phyloP scores from a whole-genome alignment of 2,797 vertebrate species.

The Coregonus suidteri region DNA sequence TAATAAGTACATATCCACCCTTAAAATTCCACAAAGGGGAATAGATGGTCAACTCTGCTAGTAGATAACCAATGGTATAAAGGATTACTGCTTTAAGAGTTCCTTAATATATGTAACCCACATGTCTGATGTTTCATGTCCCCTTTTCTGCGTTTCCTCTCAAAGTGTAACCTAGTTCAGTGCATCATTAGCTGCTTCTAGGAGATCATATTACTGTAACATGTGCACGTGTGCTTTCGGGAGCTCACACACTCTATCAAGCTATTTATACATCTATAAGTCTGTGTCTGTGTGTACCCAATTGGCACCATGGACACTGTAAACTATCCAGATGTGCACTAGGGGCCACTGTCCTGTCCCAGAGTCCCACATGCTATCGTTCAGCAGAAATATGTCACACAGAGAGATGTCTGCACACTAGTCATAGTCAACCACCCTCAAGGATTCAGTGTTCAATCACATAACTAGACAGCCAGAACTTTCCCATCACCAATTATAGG shows the following conservation, averaged over 20 bases:
- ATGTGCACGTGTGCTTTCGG: not conserved
- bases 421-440: not conserved
- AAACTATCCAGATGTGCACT: constrained; percentile 4
- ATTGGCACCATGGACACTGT: not conserved
- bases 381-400: constrained; percentile 25
- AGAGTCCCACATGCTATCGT: constrained; percentile 13
- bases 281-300: not conserved
- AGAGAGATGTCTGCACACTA: not conserved
- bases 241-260: not conserved
- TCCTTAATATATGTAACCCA: no score
- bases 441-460: not conserved
- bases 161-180: no score
- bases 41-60: not conserved
- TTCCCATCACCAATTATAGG: not conserved
- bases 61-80: no score
- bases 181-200: no score
- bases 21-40: not conserved
- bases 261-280: not conserved
- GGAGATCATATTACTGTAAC: not conserved
- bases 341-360: constrained; percentile 2
- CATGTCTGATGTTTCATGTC: no score
- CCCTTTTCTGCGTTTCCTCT: no score
- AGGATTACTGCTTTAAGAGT: no score
- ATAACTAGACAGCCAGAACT: not conserved
- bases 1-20: not conserved